Percentiles rank a stretch among this genome's conserved stretches.
phyloP scores from a whole-genome alignment of 53 echinoderm and acorn worm genomes.

The Arbacia lixula region DNA sequence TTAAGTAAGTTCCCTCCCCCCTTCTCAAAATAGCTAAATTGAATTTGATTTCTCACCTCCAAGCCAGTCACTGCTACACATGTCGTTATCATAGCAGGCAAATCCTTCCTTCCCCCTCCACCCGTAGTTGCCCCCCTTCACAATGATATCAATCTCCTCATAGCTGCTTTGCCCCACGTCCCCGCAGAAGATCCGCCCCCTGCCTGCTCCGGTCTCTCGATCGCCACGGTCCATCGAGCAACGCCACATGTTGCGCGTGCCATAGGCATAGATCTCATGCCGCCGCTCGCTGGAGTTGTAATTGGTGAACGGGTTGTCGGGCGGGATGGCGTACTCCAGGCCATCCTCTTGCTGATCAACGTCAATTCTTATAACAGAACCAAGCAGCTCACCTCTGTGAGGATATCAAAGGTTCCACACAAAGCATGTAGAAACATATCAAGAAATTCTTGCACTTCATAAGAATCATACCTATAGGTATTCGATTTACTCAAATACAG shows the following conservation, averaged over 20 bases:
- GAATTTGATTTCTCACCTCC: too few species aligned
- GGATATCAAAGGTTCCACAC: background rate
- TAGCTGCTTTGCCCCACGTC: constrained; percentile 88
- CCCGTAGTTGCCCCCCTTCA: constrained; percentile 96
- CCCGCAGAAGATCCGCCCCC: constrained; percentile 91
- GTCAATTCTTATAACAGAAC: constrained; percentile 88
- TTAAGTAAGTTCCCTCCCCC: too few species aligned
- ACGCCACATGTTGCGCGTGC: constrained; percentile 94
- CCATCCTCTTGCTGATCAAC: constrained; percentile 66
- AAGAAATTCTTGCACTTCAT: background rate
- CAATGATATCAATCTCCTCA: constrained; percentile 95
- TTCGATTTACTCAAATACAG: background rate
- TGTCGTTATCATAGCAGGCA: constrained; percentile 70
- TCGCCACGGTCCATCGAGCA: constrained; percentile 90
- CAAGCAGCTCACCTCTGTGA: constrained; percentile 56
- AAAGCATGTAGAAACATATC: background rate
- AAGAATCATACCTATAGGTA: background rate
- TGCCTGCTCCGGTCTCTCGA: constrained; percentile 71
- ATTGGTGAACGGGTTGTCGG: constrained; percentile 81
- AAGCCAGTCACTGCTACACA: constrained; percentile 57
- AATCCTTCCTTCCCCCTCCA: constrained; percentile 94
- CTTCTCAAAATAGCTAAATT: too few species aligned
- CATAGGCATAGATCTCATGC: constrained; percentile 92
- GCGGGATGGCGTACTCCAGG: constrained; percentile 75
- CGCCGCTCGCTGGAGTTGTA: constrained; percentile 40